Conservation (phyloP, 1,140 invertebrate genomes). For the Drosophila littoralis region DNA sequence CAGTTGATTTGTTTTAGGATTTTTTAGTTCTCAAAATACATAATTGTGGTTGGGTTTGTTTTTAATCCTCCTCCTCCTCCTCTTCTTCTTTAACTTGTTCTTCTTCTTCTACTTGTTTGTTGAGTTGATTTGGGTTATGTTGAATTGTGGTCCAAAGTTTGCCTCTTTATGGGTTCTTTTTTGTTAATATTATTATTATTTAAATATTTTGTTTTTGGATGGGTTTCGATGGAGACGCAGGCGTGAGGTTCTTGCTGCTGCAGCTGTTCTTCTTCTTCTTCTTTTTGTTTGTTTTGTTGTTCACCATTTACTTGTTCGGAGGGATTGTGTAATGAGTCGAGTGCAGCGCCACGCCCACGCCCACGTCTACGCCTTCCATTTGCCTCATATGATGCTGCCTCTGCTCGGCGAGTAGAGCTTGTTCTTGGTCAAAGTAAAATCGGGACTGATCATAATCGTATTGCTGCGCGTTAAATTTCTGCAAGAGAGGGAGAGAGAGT, state of each 20-base stretch:
- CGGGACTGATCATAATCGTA: slow-evolving; percentile 93
- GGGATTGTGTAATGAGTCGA: slow-evolving; percentile 70
- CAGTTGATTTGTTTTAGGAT: slow-evolving; percentile 74
- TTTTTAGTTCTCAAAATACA: slow-evolving; percentile 66
- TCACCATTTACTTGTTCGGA: slow-evolving; percentile 64
- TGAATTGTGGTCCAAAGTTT: slow-evolving; percentile 80
- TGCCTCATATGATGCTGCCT: slow-evolving; percentile 35
- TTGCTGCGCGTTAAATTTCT: slow-evolving; percentile 92
- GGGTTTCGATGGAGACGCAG: slow-evolving; percentile 10
- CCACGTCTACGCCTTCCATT: slow-evolving; percentile 35
- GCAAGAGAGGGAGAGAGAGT: slow-evolving; percentile 39
- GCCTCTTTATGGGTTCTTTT: slow-evolving; percentile 62
- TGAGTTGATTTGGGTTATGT: slow-evolving; percentile 44
- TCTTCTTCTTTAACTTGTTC: no score
- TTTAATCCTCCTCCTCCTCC: not conserved
- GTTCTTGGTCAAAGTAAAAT: slow-evolving; percentile 93
- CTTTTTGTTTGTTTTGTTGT: slow-evolving; percentile 34
- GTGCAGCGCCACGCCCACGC: slow-evolving; percentile 22
- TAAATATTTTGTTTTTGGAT: slow-evolving; percentile 23
- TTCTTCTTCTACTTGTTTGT: not conserved
- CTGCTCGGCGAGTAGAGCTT: slow-evolving; percentile 88
- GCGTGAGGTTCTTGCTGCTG: slow-evolving; percentile 28
- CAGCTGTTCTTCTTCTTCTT: slow-evolving; percentile 11
- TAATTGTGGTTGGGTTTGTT: slow-evolving; percentile 69
- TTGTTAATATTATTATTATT: slow-evolving; percentile 39